Base-by-base conservation (phyloP, 2,888 invertebrate species). In the Arrhopalites spinosus region DNA sequence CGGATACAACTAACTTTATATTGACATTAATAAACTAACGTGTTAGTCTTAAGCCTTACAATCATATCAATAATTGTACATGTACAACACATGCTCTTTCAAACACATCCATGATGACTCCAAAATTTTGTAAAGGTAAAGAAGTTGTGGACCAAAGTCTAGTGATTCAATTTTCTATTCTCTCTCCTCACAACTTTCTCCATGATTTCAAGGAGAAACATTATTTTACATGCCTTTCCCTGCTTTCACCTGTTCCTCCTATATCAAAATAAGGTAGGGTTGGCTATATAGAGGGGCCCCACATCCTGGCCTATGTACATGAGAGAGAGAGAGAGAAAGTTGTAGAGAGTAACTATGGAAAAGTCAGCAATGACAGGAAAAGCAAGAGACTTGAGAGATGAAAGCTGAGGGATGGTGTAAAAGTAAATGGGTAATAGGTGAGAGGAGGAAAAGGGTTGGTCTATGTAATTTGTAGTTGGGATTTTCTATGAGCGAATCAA, bases 401-500 rank as follows among this genome's bases (percentile, higher is more conserved):
- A 25, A 30, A 63, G n/a, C 27, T 1, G 15, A 63, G 25, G 63
- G 29, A 27, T 25, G 15, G n/a, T 13, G 63, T 27, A 63, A 29
- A 13, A 63, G 15, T 17, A 15, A 63, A 30, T 63, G 63, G 59
- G 27, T 20, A 59, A 23, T 29, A 27, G 30, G 63, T 27, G 63
- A 63, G 30, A 63, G 27, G 63, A 17, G n/a, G 63, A 29, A 15
- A 27, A 29, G 27, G 59, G 23, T 20, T 25, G 50, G 50, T 50
- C 15, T 59, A 25, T 59, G 59, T 15, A 59, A 59, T 59, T 59
- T 59, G 15, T 25, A 25, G n/a, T n/a, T n/a, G 13, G 25, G 15
- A 59, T 59, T 59, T 59, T 59, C 59, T 27, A 25, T 25, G 59
- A 59, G 59, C 25, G 27, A 59, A 59, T 59, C 59, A 25, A 59